These are phyloP conservation scores for Discoglossus pictus DNA, from an alignment of 2,797 vertebrate species.

Conservation along the genomic window DNA sequence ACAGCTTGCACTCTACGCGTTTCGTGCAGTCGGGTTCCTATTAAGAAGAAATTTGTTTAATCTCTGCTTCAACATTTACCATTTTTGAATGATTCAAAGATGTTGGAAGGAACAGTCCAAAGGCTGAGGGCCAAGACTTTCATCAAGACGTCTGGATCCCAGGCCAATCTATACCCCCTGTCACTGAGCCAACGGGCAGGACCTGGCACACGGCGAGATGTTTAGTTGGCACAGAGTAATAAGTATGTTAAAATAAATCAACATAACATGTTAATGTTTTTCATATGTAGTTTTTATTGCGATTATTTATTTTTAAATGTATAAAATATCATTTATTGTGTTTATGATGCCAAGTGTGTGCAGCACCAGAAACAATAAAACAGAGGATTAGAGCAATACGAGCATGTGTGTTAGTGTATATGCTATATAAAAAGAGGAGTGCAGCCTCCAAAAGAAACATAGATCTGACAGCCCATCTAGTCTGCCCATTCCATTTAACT, in stretches of 20 bases:
- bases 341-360: not conserved
- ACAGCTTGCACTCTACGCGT: not conserved
- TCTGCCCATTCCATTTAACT: no score
- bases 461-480: no score
- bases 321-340: not conserved
- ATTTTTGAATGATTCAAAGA: constrained; percentile 30
- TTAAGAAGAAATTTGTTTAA: constrained; percentile 27
- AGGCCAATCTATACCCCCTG: not conserved
- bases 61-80: constrained; percentile 19
- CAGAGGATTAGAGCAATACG: no score
- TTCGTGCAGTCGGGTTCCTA: constrained; percentile 4
- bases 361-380: no score
- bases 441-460: no score
- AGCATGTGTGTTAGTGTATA: no score
- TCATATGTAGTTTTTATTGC: constrained; percentile 11
- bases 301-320: constrained; percentile 8
- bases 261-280: not conserved
- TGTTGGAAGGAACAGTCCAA: not conserved
- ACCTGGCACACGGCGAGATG: not conserved
- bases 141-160: not conserved
- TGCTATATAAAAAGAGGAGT: no score
- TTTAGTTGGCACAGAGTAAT: constrained; percentile 1
- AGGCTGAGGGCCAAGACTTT: constrained; percentile 2
- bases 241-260: not conserved
- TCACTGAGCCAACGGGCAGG: not conserved